Evolutionary conservation across 2,113 vertebrate genomes (phyloP).

Genomic region (Saccopteryx bilineata): DNA sequence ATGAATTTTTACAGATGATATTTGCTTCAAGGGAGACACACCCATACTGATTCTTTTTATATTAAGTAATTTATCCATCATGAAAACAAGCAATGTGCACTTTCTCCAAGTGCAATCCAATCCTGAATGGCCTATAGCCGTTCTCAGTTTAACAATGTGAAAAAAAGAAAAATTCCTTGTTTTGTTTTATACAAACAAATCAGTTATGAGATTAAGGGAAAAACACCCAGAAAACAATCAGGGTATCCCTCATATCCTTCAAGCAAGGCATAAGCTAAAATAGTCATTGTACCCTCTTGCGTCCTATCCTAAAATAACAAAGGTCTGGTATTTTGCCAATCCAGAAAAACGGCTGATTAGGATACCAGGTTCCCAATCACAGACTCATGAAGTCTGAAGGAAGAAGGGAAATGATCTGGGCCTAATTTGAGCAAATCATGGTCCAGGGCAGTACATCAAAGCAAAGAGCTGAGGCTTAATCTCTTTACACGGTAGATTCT

Average conservation of each 20-base stretch:
- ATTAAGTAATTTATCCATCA: neutral
- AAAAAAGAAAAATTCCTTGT: conserved; percentile 17
- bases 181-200: conserved; percentile 27
- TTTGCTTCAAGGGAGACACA: neutral
- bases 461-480: neutral
- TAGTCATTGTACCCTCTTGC: neutral
- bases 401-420: neutral
- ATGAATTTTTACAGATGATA: conserved; percentile 15
- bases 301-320: neutral
- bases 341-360: neutral
- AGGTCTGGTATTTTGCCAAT: neutral
- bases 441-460: neutral
- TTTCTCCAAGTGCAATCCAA: conserved; percentile 7
- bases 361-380: neutral
- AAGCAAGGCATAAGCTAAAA: neutral
- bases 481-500: neutral
- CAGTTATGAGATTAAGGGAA: conserved; percentile 14
- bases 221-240: conserved; percentile 29
- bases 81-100: conserved; percentile 4
- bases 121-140: neutral
- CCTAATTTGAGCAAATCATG: neutral
- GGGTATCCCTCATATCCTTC: neutral
- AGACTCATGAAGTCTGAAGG: neutral
- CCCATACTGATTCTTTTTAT: conserved; percentile 15
- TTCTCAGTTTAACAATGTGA: neutral